These are phyloP conservation scores for Luperina testacea DNA, from an alignment of 2,888 invertebrate genomes.

Conservation along the genomic window DNA sequence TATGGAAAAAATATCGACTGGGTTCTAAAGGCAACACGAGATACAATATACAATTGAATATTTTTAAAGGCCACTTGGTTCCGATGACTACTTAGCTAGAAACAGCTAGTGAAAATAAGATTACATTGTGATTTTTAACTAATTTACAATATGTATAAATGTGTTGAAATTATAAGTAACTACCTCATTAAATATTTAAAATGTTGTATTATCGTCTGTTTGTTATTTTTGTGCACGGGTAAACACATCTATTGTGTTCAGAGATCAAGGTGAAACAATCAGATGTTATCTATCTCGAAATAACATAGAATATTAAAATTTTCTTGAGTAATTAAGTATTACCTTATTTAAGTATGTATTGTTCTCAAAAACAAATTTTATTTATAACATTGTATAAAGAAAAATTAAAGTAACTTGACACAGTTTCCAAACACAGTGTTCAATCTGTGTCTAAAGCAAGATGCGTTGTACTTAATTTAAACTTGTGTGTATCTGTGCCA, in stretches of 20 bases:
- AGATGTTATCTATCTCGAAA: conserved; percentile 1
- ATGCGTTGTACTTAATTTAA: too few species aligned
- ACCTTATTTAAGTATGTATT: not conserved
- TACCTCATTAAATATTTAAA: not conserved
- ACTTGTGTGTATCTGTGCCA: not conserved
- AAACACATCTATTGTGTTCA: conserved; percentile 11
- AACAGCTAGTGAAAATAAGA: not conserved
- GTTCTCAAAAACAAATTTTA: conserved; percentile 4
- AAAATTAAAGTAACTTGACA: too few species aligned
- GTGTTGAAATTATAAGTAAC: conserved; percentile 7
- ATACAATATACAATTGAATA: not conserved
- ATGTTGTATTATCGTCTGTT: not conserved
- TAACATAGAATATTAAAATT: not conserved
- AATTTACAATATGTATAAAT: not conserved
- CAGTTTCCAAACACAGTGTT: too few species aligned
- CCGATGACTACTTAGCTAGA: too few species aligned
- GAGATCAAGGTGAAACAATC: conserved; percentile 12
- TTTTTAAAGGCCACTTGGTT: not conserved
- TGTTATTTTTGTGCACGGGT: not conserved
- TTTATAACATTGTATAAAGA: too few species aligned
- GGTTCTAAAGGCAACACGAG: not conserved
- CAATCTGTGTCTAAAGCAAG: too few species aligned
- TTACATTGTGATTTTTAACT: not conserved
- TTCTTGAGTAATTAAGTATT: not conserved
- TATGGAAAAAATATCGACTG: too few species aligned